Evolutionary conservation across 2,797 vertebrate genomes (phyloP).

Genomic region (Pseudomugil gertrudae): DNA sequence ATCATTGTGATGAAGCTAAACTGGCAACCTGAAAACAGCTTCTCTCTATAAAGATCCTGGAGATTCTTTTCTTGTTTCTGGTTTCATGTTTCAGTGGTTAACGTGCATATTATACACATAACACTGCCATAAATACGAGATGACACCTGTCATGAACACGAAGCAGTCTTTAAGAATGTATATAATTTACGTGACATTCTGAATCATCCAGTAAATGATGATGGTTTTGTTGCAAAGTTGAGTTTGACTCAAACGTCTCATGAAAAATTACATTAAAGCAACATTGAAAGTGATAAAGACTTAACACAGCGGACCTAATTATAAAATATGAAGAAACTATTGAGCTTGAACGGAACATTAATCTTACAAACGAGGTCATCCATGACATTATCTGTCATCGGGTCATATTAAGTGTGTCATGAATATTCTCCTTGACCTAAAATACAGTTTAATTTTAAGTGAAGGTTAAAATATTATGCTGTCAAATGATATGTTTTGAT

Average conservation of each 20-base stretch:
- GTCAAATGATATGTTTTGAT: background rate
- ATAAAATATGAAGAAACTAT: background rate
- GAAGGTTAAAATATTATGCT: background rate
- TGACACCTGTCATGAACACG: slow-evolving; percentile 3
- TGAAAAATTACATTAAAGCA: background rate
- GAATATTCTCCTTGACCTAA: background rate
- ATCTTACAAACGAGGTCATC: no score
- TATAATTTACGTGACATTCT: background rate
- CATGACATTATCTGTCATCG: background rate
- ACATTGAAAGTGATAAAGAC: background rate
- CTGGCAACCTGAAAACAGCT: slow-evolving; percentile 2
- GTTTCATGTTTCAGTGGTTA: slow-evolving; percentile 3
- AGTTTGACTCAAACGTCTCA: background rate
- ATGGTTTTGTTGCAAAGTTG: background rate
- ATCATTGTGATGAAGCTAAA: slow-evolving; percentile 1
- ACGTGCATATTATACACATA: background rate
- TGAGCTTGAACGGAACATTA: background rate
- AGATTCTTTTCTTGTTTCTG: background rate
- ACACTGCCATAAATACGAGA: background rate
- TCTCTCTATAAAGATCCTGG: background rate
- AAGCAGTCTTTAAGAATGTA: background rate
- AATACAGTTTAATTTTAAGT: background rate
- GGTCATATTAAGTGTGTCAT: background rate
- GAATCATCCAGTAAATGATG: background rate
- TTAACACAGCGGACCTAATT: background rate